Evolutionary conservation across 1,140 invertebrate species (phyloP), one percentile per base, ranked within the genome.

Genomic region (Pseudomyrmex dendroicus): DNA sequence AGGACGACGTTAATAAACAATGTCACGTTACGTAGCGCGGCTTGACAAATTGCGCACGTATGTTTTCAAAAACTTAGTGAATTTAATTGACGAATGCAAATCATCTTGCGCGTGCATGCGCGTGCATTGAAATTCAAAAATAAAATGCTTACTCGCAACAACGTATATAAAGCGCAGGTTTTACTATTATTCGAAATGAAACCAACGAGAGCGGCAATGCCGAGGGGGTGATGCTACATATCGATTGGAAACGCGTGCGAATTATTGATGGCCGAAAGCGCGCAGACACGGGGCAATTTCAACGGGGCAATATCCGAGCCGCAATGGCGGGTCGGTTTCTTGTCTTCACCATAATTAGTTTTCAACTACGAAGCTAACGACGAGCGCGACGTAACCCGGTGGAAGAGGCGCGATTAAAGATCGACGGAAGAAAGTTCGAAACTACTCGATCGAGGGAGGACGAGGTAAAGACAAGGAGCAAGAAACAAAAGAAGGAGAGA

Each of bases 331-430:
- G 17, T 57, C 22, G 62, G 35, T 35, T 44, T 59, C 52, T 25
- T 61, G 35, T 48, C 44, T 46, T n/a, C 35, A 62, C 63, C 78
- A 67, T 85, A 85, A 85, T 85, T 85, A 83, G 17, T 77, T 73
- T 68, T 82, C 74, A 80, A 84, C 83, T 72, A 54, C 66, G 74
- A 70, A 84, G 76, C 83, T 84, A 84, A 84, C 83, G 76, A 84
- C 59, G 44, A 80, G 13, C 52, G 52, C 61, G 46, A 83, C 20
- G 72, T 83, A 83, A 83, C 73, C 63, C 20, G 82, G 52, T 83
- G 50, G 52, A 67, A 56, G 73, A 76, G 44, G 70, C 17, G 59
- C 82, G 73, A 76, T 83, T 83, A 83, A 83, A 74, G 57, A 73
- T 83, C 73, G 82, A 77, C 72, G 25, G 1, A 77, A 44, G 44